Conservation (phyloP, 2,797 vertebrate species). For the Rhadinocentrus ornatus region DNA sequence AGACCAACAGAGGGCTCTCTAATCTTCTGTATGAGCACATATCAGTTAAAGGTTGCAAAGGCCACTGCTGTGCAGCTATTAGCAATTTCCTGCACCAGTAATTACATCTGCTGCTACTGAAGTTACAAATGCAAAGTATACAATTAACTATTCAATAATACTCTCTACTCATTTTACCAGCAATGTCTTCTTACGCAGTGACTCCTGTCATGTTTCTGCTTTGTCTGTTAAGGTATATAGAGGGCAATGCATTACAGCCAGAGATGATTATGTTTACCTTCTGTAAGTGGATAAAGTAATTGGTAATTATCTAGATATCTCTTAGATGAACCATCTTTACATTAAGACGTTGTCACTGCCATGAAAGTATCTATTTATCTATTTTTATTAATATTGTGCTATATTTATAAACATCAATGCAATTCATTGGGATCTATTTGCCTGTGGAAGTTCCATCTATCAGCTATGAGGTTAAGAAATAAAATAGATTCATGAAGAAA, state of each 20-base stretch:
- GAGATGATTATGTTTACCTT: neutral
- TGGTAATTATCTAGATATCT: neutral
- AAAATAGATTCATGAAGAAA: neutral
- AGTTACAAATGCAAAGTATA: neutral
- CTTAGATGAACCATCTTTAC: neutral
- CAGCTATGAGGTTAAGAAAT: neutral
- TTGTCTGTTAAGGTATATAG: neutral
- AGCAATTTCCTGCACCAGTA: neutral
- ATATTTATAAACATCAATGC: neutral
- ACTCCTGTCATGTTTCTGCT: neutral
- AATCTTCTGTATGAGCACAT: slow-evolving; percentile 32
- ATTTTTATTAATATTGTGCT: neutral
- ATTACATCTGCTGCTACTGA: neutral
- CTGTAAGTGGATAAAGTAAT: neutral
- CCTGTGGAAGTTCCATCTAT: neutral
- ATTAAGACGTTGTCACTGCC: neutral
- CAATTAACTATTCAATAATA: neutral
- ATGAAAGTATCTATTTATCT: neutral
- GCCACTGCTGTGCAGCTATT: neutral
- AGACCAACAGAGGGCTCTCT: slow-evolving; percentile 65
- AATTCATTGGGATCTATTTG: neutral
- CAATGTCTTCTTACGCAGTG: neutral
- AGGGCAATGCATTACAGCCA: neutral
- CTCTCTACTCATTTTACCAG: too few species aligned
- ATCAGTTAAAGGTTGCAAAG: neutral